A percentile compares a stretch with the other conserved stretches of the same genome.
Conservation (phyloP, 2,888 invertebrate species). For the Sicus ferrugineus region DNA sequence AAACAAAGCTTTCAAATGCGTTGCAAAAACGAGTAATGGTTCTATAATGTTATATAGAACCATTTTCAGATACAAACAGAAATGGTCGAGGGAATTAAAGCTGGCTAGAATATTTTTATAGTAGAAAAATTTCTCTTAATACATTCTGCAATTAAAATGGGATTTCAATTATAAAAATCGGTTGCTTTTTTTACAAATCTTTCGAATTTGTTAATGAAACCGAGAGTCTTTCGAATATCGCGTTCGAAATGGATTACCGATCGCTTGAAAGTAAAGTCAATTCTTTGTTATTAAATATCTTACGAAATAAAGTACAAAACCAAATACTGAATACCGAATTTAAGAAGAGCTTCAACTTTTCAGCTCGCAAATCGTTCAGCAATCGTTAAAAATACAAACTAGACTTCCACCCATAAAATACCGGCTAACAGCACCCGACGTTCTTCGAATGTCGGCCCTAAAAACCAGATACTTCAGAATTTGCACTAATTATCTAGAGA, state of each 20-base stretch:
- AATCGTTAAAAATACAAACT: conserved; percentile 45
- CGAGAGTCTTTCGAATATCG: too few relatives aligned
- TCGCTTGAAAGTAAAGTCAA: too few relatives aligned
- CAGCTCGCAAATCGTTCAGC: conserved; percentile 46
- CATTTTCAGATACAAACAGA: too few relatives aligned
- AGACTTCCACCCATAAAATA: conserved; percentile 40
- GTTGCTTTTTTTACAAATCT: too few relatives aligned
- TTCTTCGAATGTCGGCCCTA: conserved; percentile 3
- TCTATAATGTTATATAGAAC: too few relatives aligned
- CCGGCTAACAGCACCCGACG: conserved; percentile 30
- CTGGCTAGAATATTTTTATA: not conserved
- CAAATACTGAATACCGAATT: conserved; percentile 9
- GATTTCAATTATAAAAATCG: too few relatives aligned
- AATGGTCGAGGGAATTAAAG: conserved; percentile 2
- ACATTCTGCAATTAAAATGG: too few relatives aligned
- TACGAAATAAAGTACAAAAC: not conserved
- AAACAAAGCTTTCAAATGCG: too few relatives aligned
- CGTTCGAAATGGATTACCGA: too few relatives aligned
- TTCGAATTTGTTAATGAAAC: too few relatives aligned
- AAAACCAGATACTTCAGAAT: conserved; percentile 6
- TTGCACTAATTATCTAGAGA: conserved; percentile 13
- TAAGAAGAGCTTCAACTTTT: not conserved
- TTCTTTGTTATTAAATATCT: not conserved
- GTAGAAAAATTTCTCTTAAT: too few relatives aligned
- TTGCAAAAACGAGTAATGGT: too few relatives aligned